Percentiles rank a stretch among this genome's conserved stretches.
Conservation (phyloP, 2,113 vertebrate species). For the Lepus timidus region DNA sequence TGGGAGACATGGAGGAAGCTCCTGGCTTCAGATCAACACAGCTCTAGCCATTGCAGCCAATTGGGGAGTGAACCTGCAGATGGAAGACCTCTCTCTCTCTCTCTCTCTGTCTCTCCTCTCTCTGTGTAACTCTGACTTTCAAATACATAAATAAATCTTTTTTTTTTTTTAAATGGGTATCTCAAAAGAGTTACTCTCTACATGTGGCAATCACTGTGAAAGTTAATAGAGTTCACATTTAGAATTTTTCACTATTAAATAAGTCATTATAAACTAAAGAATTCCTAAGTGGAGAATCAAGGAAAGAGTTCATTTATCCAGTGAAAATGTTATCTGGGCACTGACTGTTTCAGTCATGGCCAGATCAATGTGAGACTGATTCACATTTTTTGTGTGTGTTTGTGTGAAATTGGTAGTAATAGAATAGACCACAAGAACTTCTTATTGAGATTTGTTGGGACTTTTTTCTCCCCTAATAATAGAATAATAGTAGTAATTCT, state of each 20-base stretch:
- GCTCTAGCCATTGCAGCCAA: no score
- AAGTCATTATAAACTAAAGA: not conserved
- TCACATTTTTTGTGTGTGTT: not conserved
- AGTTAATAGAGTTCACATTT: not conserved
- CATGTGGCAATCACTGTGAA: not conserved
- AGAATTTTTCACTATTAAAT: constrained; percentile 1
- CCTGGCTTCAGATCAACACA: no score
- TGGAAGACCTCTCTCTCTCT: no score
- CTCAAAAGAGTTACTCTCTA: not conserved
- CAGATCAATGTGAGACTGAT: not conserved
- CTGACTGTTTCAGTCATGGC: not conserved
- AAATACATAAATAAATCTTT: not conserved
- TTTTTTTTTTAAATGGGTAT: not conserved
- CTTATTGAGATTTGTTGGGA: not conserved
- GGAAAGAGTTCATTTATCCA: not conserved
- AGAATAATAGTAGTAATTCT: not conserved
- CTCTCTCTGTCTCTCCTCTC: no score
- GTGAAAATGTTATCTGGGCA: not conserved
- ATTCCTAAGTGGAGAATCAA: not conserved
- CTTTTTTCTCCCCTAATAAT: not conserved
- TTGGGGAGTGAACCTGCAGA: no score
- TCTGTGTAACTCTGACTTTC: not conserved
- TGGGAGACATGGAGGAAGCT: no score
- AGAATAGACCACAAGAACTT: not conserved
- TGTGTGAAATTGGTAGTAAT: not conserved